These are phyloP conservation scores for Tethya wilhelma DNA, from an alignment of 37 sponge, comb jelly and placozoan species.

Conservation along the genomic window DNA sequence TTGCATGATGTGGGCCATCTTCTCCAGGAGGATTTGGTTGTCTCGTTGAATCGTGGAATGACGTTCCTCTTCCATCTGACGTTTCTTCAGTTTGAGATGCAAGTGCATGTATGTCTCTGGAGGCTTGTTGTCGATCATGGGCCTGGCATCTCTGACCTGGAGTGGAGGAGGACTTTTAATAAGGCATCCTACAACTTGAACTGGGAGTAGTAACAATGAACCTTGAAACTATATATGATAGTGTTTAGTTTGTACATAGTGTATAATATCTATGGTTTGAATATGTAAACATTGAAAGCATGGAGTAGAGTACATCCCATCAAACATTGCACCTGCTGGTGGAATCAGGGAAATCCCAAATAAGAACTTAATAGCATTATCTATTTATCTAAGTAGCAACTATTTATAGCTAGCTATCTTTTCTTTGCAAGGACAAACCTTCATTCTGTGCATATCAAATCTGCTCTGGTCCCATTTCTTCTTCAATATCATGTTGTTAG, in stretches of 20 bases:
- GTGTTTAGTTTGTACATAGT: not conserved
- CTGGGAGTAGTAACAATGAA: no score
- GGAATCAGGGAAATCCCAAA: not conserved
- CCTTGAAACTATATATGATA: not conserved
- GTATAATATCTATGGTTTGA: no score
- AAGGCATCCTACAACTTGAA: no score
- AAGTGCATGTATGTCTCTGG: constrained; percentile 89
- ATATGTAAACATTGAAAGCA: no score
- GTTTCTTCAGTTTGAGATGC: constrained; percentile 86
- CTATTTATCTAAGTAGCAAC: not conserved
- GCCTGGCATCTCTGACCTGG: constrained; percentile 70
- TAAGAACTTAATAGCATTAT: not conserved
- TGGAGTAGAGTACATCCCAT: no score
- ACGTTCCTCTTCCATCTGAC: constrained; percentile 90
- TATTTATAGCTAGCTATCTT: not conserved
- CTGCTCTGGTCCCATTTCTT: constrained; percentile 85
- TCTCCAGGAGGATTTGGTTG: constrained; percentile 87
- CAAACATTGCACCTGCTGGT: no score
- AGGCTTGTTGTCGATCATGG: constrained; percentile 89
- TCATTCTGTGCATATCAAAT: constrained; percentile 74
- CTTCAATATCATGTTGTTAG: constrained; percentile 87
- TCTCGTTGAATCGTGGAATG: constrained; percentile 81
- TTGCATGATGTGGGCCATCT: constrained; percentile 90
- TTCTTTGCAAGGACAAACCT: constrained; percentile 33
- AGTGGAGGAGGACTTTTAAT: not conserved